These are phyloP conservation scores for Papilio polyxenes DNA, from an alignment of 1,140 invertebrate species.

Conservation along the genomic window DNA sequence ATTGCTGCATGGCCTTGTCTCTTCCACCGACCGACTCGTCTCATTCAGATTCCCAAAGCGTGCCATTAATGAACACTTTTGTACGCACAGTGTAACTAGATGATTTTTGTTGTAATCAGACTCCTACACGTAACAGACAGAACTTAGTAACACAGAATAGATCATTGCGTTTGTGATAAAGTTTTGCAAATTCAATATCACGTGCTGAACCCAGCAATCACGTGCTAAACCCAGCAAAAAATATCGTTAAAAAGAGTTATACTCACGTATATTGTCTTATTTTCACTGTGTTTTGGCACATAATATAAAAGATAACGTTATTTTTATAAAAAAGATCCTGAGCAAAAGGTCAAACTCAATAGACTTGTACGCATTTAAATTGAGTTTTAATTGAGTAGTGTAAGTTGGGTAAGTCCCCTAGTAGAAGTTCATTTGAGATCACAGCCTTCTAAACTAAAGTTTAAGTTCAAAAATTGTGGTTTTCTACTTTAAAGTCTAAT, in stretches of 20 bases:
- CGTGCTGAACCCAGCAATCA: too few species aligned
- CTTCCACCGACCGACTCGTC: slow-evolving; percentile 11
- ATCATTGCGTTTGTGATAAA: background rate
- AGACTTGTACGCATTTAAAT: background rate
- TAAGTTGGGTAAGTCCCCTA: background rate
- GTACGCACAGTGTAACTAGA: background rate
- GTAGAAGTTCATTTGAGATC: background rate
- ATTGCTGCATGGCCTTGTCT: slow-evolving; percentile 25
- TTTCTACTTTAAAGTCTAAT: background rate
- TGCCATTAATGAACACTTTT: slow-evolving; percentile 16
- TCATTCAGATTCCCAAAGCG: background rate
- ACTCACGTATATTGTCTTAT: background rate
- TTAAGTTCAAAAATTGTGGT: background rate
- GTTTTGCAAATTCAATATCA: too few species aligned
- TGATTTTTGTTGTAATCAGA: background rate
- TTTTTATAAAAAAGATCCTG: background rate
- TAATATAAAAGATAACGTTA: too few species aligned
- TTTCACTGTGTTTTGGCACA: too few species aligned
- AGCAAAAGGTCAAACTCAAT: background rate
- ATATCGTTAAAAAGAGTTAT: background rate
- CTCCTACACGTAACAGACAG: background rate
- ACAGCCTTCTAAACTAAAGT: background rate
- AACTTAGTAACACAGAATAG: background rate
- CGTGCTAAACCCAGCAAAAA: background rate
- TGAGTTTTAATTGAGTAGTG: background rate